Conservation (phyloP, 1,140 invertebrate genomes). For the Linepithema humile region DNA sequence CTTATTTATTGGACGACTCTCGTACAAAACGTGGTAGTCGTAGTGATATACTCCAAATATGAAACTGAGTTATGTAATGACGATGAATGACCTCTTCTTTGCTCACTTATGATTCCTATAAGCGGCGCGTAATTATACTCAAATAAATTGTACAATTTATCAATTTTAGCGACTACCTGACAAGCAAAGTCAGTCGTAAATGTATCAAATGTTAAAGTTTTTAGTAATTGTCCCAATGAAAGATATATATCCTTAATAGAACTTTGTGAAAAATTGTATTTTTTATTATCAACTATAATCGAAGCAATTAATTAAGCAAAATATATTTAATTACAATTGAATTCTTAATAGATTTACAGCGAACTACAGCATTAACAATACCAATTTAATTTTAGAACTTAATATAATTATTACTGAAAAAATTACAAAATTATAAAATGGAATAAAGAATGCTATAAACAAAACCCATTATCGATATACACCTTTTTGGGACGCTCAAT, state of each 20-base stretch:
- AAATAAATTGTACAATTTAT: constrained; percentile 47
- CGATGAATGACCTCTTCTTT: neutral
- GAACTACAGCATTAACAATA: neutral
- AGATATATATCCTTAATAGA: neutral
- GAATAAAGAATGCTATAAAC: neutral
- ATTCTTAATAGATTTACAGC: neutral
- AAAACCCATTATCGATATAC: neutral
- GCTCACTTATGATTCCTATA: neutral
- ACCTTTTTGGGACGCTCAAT: neutral
- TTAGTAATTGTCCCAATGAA: neutral
- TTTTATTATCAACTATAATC: neutral
- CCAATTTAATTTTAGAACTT: neutral
- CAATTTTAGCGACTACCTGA: neutral
- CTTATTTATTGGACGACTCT: too few relatives aligned
- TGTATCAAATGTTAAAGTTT: neutral
- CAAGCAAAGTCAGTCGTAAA: neutral
- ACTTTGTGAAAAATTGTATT: neutral
- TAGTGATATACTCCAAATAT: neutral
- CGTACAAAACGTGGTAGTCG: constrained; percentile 13
- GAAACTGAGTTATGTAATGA: too few relatives aligned
- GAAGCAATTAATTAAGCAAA: neutral
- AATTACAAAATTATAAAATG: too few relatives aligned
- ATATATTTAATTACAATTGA: neutral
- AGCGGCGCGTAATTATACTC: constrained; percentile 22
- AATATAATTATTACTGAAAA: neutral